A percentile compares a stretch with the other conserved stretches of the same genome.
phyloP scores from a whole-genome alignment of 2,797 vertebrate species.

The Rhinoraja longicauda region DNA sequence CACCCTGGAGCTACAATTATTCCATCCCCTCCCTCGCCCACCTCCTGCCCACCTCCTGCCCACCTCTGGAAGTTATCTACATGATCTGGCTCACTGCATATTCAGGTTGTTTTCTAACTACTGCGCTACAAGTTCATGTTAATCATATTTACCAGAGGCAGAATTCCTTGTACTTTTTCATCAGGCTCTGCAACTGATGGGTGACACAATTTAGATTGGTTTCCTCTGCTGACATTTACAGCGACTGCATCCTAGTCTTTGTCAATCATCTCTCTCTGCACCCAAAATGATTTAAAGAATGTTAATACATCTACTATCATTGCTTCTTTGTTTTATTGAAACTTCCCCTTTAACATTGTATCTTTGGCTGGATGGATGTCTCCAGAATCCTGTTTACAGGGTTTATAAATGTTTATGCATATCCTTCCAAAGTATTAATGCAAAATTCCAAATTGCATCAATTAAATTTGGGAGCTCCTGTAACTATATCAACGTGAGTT shows the following conservation, averaged over 20 bases:
- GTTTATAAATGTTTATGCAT: not conserved
- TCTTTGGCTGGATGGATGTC: not conserved
- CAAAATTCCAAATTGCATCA: not conserved
- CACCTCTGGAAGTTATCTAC: no score
- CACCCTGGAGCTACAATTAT: not conserved
- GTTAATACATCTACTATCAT: not conserved
- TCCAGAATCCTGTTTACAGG: not conserved
- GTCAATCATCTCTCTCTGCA: not conserved
- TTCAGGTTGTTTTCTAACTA: not conserved
- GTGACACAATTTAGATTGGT: not conserved
- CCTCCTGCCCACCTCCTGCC: no score
- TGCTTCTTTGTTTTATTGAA: not conserved
- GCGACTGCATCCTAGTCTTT: not conserved
- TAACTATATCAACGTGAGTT: not conserved
- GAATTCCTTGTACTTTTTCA: not conserved
- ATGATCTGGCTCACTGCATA: not conserved
- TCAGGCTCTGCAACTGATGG: conserved; percentile 5
- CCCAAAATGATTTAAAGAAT: not conserved
- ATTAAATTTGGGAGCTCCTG: not conserved
- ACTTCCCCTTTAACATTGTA: not conserved
- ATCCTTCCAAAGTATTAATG: not conserved
- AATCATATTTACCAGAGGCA: not conserved
- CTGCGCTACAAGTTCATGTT: not conserved
- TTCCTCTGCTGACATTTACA: not conserved
- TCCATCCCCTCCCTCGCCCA: not conserved